Evolutionary conservation across 1,140 invertebrate species (phyloP).

Genomic region (Sitophilus oryzae): DNA sequence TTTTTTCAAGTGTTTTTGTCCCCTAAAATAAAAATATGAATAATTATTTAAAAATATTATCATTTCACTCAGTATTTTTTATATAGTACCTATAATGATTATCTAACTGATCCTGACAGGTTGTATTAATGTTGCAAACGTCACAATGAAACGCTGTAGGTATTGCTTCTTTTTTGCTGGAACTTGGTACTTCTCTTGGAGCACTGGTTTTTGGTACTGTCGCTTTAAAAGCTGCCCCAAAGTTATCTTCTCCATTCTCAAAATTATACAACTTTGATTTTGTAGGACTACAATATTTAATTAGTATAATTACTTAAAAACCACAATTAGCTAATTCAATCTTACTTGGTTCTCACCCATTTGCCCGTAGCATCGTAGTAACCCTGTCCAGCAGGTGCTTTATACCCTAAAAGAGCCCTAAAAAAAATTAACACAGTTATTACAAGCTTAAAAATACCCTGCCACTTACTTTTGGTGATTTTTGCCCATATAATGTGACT

Average conservation of each 20-base stretch:
- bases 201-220: no score
- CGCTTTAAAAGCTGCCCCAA: slow-evolving; percentile 30
- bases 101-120: slow-evolving; percentile 43
- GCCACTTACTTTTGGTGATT: slow-evolving; percentile 42
- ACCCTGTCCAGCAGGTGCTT: slow-evolving; percentile 41
- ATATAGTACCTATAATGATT: slow-evolving; percentile 37
- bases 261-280: slow-evolving; percentile 10
- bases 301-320: not conserved
- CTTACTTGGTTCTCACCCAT: slow-evolving; percentile 40
- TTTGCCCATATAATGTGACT: slow-evolving; percentile 47
- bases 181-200: not conserved
- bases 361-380: slow-evolving; percentile 43
- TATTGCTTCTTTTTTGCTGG: slow-evolving; percentile 5
- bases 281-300: slow-evolving; percentile 5
- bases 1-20: slow-evolving; percentile 45
- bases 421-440: slow-evolving; percentile 17
- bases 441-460: not conserved
- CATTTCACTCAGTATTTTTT: not conserved
- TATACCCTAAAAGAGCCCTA: slow-evolving; percentile 32
- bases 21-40: slow-evolving; percentile 21
- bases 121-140: slow-evolving; percentile 43
- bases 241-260: slow-evolving; percentile 28
- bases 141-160: slow-evolving; percentile 37
- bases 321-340: not conserved
- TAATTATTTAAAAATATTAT: slow-evolving; percentile 1